A percentile compares a stretch with the other conserved stretches of the same genome.
Evolutionary conservation across 2,113 vertebrate species (phyloP).

Genomic region (Podarcis muralis): DNA sequence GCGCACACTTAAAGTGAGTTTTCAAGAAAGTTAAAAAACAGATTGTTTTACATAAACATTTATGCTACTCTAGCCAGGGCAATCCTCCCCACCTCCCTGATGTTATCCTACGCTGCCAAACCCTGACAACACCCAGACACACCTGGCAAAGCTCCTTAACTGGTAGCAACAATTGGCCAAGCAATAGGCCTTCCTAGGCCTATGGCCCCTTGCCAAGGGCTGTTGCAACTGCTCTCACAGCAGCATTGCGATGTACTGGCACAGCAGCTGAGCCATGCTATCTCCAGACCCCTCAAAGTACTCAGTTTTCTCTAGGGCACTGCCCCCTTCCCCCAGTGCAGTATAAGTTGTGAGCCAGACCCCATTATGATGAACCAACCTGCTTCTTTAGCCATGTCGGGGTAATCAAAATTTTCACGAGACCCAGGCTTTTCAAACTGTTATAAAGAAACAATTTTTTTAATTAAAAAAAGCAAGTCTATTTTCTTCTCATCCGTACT

Average conservation of each 20-base stretch:
- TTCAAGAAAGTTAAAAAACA: background rate
- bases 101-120: background rate
- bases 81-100: background rate
- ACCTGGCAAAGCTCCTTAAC: background rate
- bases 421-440: constrained; percentile 88
- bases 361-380: constrained; percentile 68
- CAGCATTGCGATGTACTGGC: background rate
- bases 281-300: background rate
- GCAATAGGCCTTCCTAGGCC: background rate
- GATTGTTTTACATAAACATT: background rate
- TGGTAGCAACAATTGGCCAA: background rate
- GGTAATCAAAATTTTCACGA: constrained; percentile 81
- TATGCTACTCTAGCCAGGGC: no score
- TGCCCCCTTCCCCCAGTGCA: background rate
- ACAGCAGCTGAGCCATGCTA: background rate
- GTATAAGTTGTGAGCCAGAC: background rate
- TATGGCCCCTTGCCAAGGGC: background rate
- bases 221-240: background rate
- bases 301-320: background rate
- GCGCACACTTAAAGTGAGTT: background rate
- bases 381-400: constrained; percentile 94
- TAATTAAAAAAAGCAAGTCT: background rate
- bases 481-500: background rate
- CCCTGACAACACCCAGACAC: background rate
- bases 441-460: constrained; percentile 3